Percentiles rank a stretch among this genome's conserved stretches.
Conservation (phyloP, 2,797 vertebrate species). For the Columba guinea region DNA sequence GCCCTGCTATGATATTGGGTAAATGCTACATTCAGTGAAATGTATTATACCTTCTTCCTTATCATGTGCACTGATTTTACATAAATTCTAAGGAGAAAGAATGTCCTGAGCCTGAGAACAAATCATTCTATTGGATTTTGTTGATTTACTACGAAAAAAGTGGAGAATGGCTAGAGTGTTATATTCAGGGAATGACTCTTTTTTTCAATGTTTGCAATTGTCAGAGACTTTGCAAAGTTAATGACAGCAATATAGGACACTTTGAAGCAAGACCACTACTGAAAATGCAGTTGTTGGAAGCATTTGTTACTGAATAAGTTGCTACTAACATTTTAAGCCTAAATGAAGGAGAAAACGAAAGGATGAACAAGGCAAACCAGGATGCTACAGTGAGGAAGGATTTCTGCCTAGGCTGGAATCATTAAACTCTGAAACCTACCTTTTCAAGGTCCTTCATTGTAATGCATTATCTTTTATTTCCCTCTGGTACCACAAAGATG, state of each 20-base stretch:
- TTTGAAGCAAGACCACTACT: not conserved
- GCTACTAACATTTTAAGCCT: not conserved
- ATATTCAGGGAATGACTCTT: not conserved
- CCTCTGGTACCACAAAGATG: conserved; percentile 26
- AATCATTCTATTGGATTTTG: not conserved
- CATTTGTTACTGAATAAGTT: not conserved
- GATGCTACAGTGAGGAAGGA: not conserved
- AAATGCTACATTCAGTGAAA: not conserved
- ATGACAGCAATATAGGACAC: not conserved
- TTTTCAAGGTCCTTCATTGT: conserved; percentile 57
- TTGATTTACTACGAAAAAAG: not conserved
- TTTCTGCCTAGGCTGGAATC: conserved; percentile 1
- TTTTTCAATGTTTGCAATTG: not conserved
- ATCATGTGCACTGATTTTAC: not conserved
- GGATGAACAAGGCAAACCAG: not conserved
- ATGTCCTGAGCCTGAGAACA: not conserved
- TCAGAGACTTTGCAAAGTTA: not conserved
- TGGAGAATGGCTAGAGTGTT: not conserved
- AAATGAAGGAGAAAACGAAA: not conserved
- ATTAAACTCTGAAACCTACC: conserved; percentile 2
- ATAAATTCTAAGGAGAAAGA: not conserved
- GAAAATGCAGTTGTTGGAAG: not conserved
- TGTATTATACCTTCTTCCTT: not conserved
- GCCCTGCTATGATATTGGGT: not conserved
- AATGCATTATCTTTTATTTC: conserved; percentile 52